Evolutionary conservation across 2,888 invertebrate genomes (phyloP).

Genomic region (Lycophotia porphyrea): DNA sequence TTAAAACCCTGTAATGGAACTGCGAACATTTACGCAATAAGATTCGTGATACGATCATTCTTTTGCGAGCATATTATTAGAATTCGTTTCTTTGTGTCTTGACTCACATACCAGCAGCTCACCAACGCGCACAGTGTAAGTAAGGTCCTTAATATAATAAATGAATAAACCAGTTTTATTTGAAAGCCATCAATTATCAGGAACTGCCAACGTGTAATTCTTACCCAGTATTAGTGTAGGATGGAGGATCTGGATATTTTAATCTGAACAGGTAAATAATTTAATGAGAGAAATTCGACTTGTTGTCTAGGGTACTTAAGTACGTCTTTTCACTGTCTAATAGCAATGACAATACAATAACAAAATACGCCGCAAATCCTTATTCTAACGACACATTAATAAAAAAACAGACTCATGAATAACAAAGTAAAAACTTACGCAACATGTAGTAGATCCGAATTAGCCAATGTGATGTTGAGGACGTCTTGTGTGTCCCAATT

Average conservation of each 20-base stretch:
- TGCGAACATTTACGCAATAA: background rate
- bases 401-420: slow-evolving; percentile 26
- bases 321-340: background rate
- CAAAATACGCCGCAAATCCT: background rate
- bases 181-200: background rate
- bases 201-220: background rate
- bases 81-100: background rate
- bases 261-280: background rate
- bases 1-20: background rate
- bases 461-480: slow-evolving; percentile 84
- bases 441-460: slow-evolving; percentile 85
- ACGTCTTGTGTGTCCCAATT: slow-evolving; percentile 85
- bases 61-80: background rate
- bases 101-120: background rate
- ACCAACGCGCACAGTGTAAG: background rate
- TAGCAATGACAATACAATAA: background rate
- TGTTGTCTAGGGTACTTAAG: background rate
- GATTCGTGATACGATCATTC: background rate
- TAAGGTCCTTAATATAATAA: background rate
- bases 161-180: background rate
- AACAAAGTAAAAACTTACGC: slow-evolving; percentile 78
- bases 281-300: background rate
- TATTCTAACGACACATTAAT: slow-evolving; percentile 16
- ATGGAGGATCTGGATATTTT: background rate
- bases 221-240: background rate